Base-by-base conservation (phyloP, 1,140 invertebrate genomes). In the Potamilus streckersoni region DNA sequence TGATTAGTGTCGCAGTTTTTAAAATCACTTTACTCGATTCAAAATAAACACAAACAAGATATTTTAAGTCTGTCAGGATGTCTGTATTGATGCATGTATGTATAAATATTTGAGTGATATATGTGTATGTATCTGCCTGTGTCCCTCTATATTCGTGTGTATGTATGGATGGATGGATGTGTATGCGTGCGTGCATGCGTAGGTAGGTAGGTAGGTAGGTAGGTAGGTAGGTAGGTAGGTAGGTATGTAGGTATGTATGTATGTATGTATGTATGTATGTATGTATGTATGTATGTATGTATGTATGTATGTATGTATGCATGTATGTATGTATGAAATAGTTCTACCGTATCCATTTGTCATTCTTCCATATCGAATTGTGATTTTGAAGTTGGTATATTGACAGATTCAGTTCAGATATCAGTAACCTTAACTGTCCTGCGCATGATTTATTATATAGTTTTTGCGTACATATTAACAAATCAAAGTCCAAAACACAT, bases 191-290 rank as follows among this genome's bases (percentile, higher is more conserved):
- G 4, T 15, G 4, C 11, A 8, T 49, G 11, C 4, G 38, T 38
- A 38, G 1, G 38, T 72, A 61, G 64, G 38, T 72, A 16, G 64
- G 19, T 61, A 72, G 56, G 27, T 62, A 63, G 27, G 31, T 62
- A n/a, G 15, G 27, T 64, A 31, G 61, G 56, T 23, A 57, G 61
- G 20, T 61, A 61, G 61, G n/a, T 60, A 57, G 61, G 27, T 11
- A 38, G 49, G 56, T 73, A n/a, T 73, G 62, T 79, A 56, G 76
- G 31, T 74, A 59, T 23, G 20, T 70, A 38, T 38, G 38, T 38
- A 38, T 38, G 38, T 72, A 61, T 72, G 38, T 72, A 16, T 72
- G 19, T 61, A 72, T 64, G 27, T 60, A 27, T 66, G 60, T 38
- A 12, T 58, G 38, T 49, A 49, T 49, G 4, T 23, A 57, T 71